Conservation (phyloP, 2,888 invertebrate species). For the Teleiodes luculella region DNA sequence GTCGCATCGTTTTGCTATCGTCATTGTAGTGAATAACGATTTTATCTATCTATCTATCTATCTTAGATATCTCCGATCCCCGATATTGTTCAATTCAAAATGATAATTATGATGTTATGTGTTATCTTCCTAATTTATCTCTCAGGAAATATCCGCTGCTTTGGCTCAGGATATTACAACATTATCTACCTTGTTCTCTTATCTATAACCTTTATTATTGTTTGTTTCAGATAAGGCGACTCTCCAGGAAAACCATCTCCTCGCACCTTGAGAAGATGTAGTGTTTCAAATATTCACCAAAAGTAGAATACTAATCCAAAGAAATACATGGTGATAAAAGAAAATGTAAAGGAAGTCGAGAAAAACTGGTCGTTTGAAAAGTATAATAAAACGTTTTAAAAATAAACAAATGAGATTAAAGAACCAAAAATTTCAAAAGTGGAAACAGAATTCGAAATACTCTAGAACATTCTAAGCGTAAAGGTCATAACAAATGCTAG, state of each 20-base stretch:
- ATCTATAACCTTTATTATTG: background rate
- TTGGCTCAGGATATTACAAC: background rate
- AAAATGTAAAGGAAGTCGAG: no score
- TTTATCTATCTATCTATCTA: no score
- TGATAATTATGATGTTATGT: background rate
- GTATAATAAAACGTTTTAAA: background rate
- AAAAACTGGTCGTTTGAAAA: no score
- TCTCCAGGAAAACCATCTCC: slow-evolving; percentile 39
- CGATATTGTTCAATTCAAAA: no score
- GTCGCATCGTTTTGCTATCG: no score
- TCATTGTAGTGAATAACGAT: no score
- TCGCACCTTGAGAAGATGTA: slow-evolving; percentile 53
- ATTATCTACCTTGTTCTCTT: background rate
- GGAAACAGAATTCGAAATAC: background rate
- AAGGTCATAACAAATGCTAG: background rate
- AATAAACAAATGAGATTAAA: background rate
- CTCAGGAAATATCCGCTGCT: background rate
- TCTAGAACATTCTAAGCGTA: no score
- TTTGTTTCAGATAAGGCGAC: slow-evolving; percentile 12
- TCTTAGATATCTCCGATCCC: no score
- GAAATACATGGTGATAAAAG: background rate
- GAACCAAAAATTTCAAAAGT: background rate
- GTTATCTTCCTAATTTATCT: background rate
- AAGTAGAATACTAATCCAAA: background rate
- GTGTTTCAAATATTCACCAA: slow-evolving; percentile 32